Evolutionary conservation across 2,888 invertebrate species (phyloP).

Genomic region (Erannis defoliaria): DNA sequence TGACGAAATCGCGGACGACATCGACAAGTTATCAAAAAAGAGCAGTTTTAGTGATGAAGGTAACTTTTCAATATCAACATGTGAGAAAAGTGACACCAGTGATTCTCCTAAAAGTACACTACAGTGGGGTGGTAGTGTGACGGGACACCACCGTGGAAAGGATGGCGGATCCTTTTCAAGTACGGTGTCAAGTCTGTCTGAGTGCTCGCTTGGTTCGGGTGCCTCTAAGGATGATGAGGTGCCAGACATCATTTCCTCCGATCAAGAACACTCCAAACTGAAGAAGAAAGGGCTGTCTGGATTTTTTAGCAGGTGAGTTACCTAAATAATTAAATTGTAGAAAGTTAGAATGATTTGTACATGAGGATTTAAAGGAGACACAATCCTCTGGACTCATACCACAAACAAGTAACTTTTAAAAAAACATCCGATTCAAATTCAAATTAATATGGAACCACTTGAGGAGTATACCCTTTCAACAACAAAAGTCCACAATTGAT

Average conservation of each 20-base stretch:
- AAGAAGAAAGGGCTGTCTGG: constrained; percentile 88
- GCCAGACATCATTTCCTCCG: constrained; percentile 57
- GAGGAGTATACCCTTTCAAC: no score
- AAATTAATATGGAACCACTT: no score
- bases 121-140: constrained; percentile 80
- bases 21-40: constrained; percentile 81
- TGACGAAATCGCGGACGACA: constrained; percentile 68
- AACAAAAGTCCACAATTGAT: no score
- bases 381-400: no score
- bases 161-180: constrained; percentile 89
- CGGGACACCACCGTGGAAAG: constrained; percentile 83
- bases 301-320: constrained; percentile 88
- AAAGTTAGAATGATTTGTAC: not conserved
- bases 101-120: constrained; percentile 83
- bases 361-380: not conserved
- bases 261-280: constrained; percentile 75
- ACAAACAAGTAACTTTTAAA: no score
- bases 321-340: not conserved
- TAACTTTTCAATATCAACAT: constrained; percentile 81
- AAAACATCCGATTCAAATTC: no score
- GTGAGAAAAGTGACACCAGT: constrained; percentile 84
- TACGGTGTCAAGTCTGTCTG: constrained; percentile 90
- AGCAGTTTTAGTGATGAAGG: constrained; percentile 85
- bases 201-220: constrained; percentile 89
- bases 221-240: constrained; percentile 83